Conservation (phyloP, 2,888 invertebrate species). For the Polymixis lichenea region DNA sequence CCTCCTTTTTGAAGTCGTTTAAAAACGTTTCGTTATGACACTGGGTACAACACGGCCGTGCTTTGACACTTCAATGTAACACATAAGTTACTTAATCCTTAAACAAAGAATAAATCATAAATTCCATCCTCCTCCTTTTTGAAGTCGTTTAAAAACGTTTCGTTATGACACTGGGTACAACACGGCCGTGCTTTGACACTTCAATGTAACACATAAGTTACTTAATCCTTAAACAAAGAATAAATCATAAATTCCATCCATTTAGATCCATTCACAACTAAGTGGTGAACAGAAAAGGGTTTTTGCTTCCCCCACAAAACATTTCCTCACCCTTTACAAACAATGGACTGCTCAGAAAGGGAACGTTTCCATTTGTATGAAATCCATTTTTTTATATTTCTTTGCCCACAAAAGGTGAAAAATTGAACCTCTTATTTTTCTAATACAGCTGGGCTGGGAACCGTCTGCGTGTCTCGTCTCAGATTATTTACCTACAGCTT, state of each 20-base stretch:
- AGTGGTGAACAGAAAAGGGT: slow-evolving; percentile 66
- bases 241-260: slow-evolving; percentile 62
- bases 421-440: slow-evolving; percentile 61
- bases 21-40: no score
- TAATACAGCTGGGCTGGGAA: slow-evolving; percentile 55
- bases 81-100: slow-evolving; percentile 40
- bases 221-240: slow-evolving; percentile 42
- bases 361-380: slow-evolving; percentile 77
- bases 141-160: slow-evolving; percentile 4
- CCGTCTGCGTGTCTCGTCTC: slow-evolving; percentile 34
- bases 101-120: slow-evolving; percentile 61
- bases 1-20: no score
- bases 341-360: slow-evolving; percentile 74
- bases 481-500: slow-evolving; percentile 47
- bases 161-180: slow-evolving; percentile 13
- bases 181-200: slow-evolving; percentile 36
- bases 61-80: slow-evolving; percentile 36
- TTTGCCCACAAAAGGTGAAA: slow-evolving; percentile 69
- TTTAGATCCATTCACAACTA: slow-evolving; percentile 50
- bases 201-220: slow-evolving; percentile 39
- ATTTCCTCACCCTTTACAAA: slow-evolving; percentile 72
- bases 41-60: no score
- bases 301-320: slow-evolving; percentile 67
- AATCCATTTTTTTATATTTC: slow-evolving; percentile 71
- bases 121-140: no score